A percentile compares a stretch with the other conserved stretches of the same genome.
phyloP scores from a whole-genome alignment of 2,797 vertebrate species.

The Pseudomugil tenellus region DNA sequence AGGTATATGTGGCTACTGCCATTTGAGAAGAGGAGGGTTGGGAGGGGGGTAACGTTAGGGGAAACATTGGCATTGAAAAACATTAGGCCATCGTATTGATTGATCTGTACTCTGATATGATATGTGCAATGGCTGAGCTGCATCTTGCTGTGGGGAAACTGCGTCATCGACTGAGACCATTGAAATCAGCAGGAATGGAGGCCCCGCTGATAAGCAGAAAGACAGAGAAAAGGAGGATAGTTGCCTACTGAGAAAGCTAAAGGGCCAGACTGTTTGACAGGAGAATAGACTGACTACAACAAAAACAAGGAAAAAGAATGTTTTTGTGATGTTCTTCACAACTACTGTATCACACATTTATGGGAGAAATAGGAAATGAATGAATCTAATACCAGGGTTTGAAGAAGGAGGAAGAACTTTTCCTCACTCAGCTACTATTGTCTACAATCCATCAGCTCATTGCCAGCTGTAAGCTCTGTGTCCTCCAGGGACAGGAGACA shows the following conservation, averaged over 20 bases:
- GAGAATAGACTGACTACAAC: conserved; percentile 37
- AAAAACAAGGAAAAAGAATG: neutral
- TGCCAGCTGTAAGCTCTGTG: conserved; percentile 77
- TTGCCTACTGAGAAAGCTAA: conserved; percentile 58
- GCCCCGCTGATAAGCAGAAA: conserved; percentile 64
- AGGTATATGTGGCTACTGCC: too few species aligned
- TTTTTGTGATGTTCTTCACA: conserved; percentile 11
- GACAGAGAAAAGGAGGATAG: conserved; percentile 51
- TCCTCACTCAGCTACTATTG: conserved; percentile 57
- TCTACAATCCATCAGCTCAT: conserved; percentile 74
- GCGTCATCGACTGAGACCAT: conserved; percentile 45
- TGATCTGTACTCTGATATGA: conserved; percentile 69
- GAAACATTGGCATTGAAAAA: conserved; percentile 53
- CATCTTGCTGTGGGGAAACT: conserved; percentile 52
- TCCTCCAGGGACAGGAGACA: conserved; percentile 55
- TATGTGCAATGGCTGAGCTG: conserved; percentile 63
- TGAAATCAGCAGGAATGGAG: conserved; percentile 67
- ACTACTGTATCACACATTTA: conserved; percentile 12
- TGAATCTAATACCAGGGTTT: conserved; percentile 36
- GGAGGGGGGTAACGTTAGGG: too few species aligned
- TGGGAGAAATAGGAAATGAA: conserved; percentile 32
- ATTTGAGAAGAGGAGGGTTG: too few species aligned
- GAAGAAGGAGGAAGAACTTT: conserved; percentile 46
- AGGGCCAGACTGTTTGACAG: conserved; percentile 50
- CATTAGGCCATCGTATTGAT: conserved; percentile 67